A percentile compares a stretch with the other conserved stretches of the same genome.
These are phyloP conservation scores for Drosophila prosaltans DNA, from an alignment of 1,140 invertebrate genomes.

Conservation along the genomic window DNA sequence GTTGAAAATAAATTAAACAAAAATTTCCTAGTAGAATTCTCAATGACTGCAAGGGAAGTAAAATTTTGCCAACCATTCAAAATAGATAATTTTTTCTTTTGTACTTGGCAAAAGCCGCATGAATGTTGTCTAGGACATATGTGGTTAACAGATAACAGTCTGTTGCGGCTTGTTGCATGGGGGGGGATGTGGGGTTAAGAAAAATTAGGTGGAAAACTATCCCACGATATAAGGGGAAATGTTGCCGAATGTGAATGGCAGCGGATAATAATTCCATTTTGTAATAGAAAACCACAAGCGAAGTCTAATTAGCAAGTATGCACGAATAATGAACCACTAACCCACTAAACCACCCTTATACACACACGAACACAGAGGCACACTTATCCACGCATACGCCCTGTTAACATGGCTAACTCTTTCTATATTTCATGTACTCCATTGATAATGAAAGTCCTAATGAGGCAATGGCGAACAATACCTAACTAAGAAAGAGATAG, in stretches of 20 bases:
- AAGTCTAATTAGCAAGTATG: constrained; percentile 54
- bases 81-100: not conserved
- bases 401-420: too few species aligned
- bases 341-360: not conserved
- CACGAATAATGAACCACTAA: constrained; percentile 1
- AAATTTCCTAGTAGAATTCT: too few species aligned
- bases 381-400: too few species aligned
- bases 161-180: not conserved
- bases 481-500: not conserved
- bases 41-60: too few species aligned
- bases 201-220: not conserved
- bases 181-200: not conserved
- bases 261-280: constrained; percentile 49
- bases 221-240: not conserved
- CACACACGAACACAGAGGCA: not conserved
- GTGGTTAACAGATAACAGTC: constrained; percentile 2
- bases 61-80: too few species aligned
- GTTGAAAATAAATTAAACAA: too few species aligned
- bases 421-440: not conserved
- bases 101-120: not conserved
- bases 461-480: not conserved
- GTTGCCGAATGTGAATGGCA: constrained; percentile 20
- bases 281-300: constrained; percentile 50
- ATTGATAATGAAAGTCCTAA: not conserved
- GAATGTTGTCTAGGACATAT: constrained; percentile 3